Percentiles rank a stretch among this genome's conserved stretches.
phyloP scores from a whole-genome alignment of 2,113 vertebrate species.

The Enhydra lutris region DNA sequence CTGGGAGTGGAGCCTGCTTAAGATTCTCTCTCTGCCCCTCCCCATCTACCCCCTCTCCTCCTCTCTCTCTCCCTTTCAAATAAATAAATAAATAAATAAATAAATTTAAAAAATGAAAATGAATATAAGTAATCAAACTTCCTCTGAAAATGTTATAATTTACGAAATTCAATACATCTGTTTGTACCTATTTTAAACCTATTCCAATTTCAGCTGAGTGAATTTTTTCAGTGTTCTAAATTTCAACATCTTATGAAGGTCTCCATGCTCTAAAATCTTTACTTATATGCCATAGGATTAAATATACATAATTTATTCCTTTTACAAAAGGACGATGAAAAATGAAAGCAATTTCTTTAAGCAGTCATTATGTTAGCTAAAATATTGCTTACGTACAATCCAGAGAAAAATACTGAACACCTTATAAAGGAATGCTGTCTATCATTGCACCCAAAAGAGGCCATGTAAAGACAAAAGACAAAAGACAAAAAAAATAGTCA shows the following conservation, averaged over 20 bases:
- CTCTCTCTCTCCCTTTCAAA: not conserved
- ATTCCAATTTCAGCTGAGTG: not conserved
- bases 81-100: not conserved
- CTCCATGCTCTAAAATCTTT: not conserved
- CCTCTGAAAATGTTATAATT: not conserved
- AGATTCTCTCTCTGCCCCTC: not conserved
- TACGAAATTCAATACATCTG: not conserved
- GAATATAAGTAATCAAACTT: not conserved
- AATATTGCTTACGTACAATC: not conserved
- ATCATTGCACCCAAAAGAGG: not conserved
- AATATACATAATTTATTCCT: not conserved
- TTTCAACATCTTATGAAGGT: not conserved
- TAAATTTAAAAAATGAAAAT: not conserved
- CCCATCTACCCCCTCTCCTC: not conserved
- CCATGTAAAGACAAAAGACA: not conserved
- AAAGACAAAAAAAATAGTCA: not conserved
- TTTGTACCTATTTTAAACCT: not conserved
- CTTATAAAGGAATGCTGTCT: not conserved
- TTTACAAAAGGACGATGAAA: not conserved
- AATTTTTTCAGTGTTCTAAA: not conserved
- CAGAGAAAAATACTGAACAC: not conserved
- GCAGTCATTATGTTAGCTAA: not conserved
- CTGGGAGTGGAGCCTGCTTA: not conserved
- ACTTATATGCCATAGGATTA: not conserved
- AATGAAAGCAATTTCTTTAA: slow-evolving; percentile 6